Evolutionary conservation across 1,140 invertebrate species (phyloP).

Genomic region (Orius laevigatus): DNA sequence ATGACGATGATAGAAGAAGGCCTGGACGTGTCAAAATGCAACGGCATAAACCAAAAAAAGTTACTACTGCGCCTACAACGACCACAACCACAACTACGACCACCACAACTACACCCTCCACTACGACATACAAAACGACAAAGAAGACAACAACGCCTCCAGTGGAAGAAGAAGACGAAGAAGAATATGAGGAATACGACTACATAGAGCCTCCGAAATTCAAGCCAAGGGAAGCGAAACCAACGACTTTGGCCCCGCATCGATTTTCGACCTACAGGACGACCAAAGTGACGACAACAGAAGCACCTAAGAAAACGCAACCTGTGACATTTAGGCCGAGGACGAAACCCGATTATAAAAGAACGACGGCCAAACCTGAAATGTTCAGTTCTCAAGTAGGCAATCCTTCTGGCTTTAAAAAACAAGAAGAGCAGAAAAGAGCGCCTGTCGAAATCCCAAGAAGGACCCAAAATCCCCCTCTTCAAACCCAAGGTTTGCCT

Average conservation of each 20-base stretch:
- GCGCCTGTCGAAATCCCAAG: not conserved
- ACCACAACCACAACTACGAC: constrained; percentile 3
- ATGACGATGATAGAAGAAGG: not conserved
- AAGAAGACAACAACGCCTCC: not conserved
- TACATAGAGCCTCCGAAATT: constrained; percentile 6
- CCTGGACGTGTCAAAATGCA: constrained; percentile 2
- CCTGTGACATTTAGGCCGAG: not conserved
- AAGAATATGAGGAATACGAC: constrained; percentile 20
- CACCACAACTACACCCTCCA: constrained; percentile 1
- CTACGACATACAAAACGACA: not conserved
- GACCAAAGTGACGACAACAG: constrained; percentile 1
- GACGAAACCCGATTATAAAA: constrained; percentile 1
- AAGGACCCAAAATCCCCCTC: not conserved
- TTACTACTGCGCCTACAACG: not conserved
- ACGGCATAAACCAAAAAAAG: not conserved
- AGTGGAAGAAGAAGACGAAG: constrained; percentile 5
- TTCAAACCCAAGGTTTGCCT: not conserved
- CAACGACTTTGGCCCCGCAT: constrained; percentile 9
- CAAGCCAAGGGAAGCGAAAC: not conserved
- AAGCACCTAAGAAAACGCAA: not conserved
- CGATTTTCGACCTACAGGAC: constrained; percentile 13
- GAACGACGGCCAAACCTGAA: constrained; percentile 5
- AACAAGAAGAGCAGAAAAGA: constrained; percentile 5
- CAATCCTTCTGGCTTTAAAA: constrained; percentile 8
- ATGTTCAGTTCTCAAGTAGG: constrained; percentile 8